Evolutionary conservation across 2,113 vertebrate species (phyloP).

Genomic region (Phrynosoma blainvillii): DNA sequence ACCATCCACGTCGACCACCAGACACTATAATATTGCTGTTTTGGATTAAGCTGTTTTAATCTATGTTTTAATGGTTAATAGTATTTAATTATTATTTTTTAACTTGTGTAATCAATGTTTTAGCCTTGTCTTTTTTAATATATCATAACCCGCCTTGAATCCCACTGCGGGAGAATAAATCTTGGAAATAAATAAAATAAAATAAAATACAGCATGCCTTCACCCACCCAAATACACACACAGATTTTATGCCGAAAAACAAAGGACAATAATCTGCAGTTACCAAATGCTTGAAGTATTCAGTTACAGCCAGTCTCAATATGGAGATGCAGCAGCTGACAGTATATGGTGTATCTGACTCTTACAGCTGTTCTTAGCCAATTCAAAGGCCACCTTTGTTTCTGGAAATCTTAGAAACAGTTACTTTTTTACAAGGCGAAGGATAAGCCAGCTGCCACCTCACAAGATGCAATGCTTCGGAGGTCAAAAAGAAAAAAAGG

Average conservation of each 20-base stretch:
- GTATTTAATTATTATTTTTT: too few species aligned
- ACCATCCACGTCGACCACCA: too few species aligned
- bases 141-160: too few species aligned
- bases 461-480: constrained; percentile 57
- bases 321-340: constrained; percentile 74
- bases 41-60: too few species aligned
- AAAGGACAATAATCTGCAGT: not conserved
- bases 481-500: constrained; percentile 39
- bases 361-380: constrained; percentile 75
- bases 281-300: constrained; percentile 67
- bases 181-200: too few species aligned
- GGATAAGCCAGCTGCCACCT: constrained; percentile 73
- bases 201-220: not conserved
- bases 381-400: constrained; percentile 82
- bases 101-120: too few species aligned
- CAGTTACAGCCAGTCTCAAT: constrained; percentile 28
- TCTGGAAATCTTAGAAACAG: constrained; percentile 74
- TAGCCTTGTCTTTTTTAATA: too few species aligned
- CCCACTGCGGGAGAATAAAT: too few species aligned
- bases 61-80: too few species aligned
- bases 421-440: constrained; percentile 64
- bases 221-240: not conserved
- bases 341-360: constrained; percentile 58
- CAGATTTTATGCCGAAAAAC: not conserved
- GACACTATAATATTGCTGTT: not conserved